Percentiles rank a stretch among this genome's conserved stretches.
Conservation (phyloP, 2,113 vertebrate genomes). For the Rhinopomastus cyanomelas region DNA sequence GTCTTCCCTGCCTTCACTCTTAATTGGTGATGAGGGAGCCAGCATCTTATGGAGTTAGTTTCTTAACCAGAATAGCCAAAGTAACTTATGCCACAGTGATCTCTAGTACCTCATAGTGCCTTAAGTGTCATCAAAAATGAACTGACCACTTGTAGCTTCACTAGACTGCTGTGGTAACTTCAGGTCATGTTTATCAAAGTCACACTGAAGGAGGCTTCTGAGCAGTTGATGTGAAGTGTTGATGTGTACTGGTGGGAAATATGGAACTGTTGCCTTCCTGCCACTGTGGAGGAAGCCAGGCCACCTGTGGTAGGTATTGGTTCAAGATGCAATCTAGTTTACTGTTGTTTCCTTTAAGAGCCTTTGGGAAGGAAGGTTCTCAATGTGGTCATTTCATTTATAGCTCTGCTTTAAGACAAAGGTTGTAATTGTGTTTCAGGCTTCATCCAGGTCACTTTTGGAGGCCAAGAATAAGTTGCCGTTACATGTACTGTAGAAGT, state of each 20-base stretch:
- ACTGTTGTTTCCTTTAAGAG: not conserved
- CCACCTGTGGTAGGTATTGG: not conserved
- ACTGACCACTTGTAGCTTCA: not conserved
- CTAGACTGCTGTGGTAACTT: not conserved
- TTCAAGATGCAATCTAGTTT: not conserved
- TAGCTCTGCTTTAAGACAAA: not conserved
- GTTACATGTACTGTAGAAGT: not conserved
- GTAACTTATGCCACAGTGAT: not conserved
- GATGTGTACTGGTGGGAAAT: not conserved
- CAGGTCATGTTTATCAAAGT: not conserved
- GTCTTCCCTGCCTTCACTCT: not conserved
- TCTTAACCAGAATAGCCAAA: not conserved
- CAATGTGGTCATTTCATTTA: not conserved
- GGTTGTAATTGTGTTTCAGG: not conserved
- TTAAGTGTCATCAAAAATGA: not conserved
- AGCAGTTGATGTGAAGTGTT: not conserved
- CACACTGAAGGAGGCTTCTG: not conserved
- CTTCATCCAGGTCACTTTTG: not conserved
- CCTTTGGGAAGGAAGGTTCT: not conserved
- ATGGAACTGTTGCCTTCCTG: not conserved
- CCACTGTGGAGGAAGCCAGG: not conserved
- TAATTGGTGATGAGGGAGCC: not conserved
- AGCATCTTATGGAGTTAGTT: not conserved
- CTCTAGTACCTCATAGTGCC: rapidly evolving
- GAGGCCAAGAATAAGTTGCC: not conserved